A percentile compares a stretch with the other conserved stretches of the same genome.
Conservation (phyloP, 2,888 invertebrate species). For the Cordilura impudica region DNA sequence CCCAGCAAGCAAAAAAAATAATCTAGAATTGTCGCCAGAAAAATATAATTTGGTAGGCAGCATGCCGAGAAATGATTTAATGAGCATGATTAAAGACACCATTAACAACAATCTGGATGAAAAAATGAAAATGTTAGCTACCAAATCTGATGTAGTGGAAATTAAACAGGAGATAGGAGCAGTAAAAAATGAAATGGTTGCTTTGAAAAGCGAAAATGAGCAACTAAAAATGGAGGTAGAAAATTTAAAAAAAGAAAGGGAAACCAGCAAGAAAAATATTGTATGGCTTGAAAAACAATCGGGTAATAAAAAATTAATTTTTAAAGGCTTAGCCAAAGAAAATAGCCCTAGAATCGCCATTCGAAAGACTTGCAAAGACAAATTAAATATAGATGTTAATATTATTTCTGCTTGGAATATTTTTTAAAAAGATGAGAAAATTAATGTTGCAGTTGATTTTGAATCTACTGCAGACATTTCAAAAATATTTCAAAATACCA, state of each 20-base stretch:
- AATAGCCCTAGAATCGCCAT: background rate
- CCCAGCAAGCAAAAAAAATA: background rate
- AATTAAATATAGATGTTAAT: background rate
- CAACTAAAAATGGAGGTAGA: background rate
- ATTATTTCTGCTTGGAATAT: background rate
- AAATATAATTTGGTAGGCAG: background rate
- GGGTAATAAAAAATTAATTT: background rate
- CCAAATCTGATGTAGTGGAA: background rate
- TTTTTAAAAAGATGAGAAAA: background rate
- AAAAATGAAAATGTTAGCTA: background rate
- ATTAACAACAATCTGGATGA: background rate
- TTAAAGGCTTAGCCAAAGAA: background rate
- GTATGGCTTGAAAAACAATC: constrained; percentile 1
- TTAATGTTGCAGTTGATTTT: background rate
- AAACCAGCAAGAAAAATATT: background rate
- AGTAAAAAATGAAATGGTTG: background rate
- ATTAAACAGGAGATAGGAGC: background rate
- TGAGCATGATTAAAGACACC: no score
- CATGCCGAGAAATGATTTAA: background rate
- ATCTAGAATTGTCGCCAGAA: background rate
- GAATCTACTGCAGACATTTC: background rate
- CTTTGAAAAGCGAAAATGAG: background rate
- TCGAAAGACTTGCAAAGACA: background rate
- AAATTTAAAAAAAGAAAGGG: background rate
- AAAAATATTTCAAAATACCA: no score